Percentiles rank a stretch among this genome's conserved stretches.
These are phyloP conservation scores for Cydia pomonella DNA, from an alignment of 1,140 invertebrate genomes.

Conservation along the genomic window DNA sequence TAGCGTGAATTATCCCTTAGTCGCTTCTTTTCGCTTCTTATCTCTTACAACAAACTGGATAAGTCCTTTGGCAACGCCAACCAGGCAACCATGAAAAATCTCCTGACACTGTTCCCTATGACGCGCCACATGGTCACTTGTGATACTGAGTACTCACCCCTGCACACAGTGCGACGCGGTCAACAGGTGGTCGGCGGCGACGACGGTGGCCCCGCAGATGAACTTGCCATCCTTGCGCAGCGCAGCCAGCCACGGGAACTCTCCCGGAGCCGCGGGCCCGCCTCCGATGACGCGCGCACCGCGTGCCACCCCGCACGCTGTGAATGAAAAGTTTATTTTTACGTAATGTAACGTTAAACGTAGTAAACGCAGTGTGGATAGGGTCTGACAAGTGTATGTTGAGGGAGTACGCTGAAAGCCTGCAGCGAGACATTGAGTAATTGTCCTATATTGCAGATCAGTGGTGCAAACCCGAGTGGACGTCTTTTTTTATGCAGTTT, in stretches of 20 bases:
- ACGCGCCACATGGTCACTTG: neutral
- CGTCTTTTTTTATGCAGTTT: no score
- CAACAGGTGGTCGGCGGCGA: conserved; percentile 72
- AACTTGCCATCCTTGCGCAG: conserved; percentile 65
- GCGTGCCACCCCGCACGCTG: conserved; percentile 69
- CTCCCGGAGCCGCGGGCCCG: conserved; percentile 59
- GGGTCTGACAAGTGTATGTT: no score
- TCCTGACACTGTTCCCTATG: conserved; percentile 38
- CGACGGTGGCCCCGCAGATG: conserved; percentile 74
- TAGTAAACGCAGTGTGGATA: no score
- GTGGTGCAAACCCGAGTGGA: no score
- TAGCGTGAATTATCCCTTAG: no score
- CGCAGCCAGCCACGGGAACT: conserved; percentile 76
- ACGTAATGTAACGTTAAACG: no score
- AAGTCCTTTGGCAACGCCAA: conserved; percentile 65
- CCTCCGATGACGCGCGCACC: conserved; percentile 74
- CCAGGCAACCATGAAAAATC: conserved; percentile 77
- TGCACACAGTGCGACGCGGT: conserved; percentile 78
- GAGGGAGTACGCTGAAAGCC: no score
- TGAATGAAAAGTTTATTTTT: conserved; percentile 30
- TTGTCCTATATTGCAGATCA: no score
- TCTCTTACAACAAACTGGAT: neutral
- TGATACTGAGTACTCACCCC: conserved; percentile 57
- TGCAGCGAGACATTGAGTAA: no score
- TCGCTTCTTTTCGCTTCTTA: no score